Base-by-base conservation (phyloP, 2,113 vertebrate species). In the Conger conger region DNA sequence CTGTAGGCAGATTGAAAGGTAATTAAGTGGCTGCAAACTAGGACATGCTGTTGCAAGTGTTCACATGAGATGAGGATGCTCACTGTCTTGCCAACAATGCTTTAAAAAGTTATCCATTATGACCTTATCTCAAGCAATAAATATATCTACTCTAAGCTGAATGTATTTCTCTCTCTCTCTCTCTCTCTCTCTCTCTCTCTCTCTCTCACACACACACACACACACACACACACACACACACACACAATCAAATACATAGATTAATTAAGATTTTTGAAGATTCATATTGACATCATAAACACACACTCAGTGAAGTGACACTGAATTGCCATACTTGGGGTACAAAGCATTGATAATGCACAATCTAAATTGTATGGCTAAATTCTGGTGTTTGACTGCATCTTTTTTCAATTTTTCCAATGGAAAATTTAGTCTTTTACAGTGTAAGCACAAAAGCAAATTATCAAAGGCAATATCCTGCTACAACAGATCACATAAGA, bases 11-110 rank as follows among this genome's bases (percentile, higher is more conserved):
- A 91, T 88, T 90, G 86, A 86, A 90, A 90, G 91, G 87, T 94
- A 93, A 93, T 93, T 93, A 93, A 93, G 89, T 92, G 89, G 90
- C 92, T 92, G 91, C 88, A 91, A 91, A 91, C 86, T 92, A 88
- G 90, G 91, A 81, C 90, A 87, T 87, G 88, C 91, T 92, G 92
- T 89, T 92, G 91, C 90, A 91, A 89, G 88, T 88, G 86, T 91
- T 83, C n/a, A 0, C 87, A 90, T 91, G 88, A 91, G 89, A 91
- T 87, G 86, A 85, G 87, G 50, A 84, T 81, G 77, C 60, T 85
- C 86, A 82, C 87, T 90, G 85, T 89, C 68, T 88, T 87, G 76
- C 82, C 76, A 84, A 86, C 50, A 54, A 35, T 81, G 40, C 80
- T 37, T 30, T 73, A 76, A 85, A 85, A 84, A 87, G 57, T 18